Base-by-base conservation (phyloP, 2,113 vertebrate species). In the Cervus canadensis region DNA sequence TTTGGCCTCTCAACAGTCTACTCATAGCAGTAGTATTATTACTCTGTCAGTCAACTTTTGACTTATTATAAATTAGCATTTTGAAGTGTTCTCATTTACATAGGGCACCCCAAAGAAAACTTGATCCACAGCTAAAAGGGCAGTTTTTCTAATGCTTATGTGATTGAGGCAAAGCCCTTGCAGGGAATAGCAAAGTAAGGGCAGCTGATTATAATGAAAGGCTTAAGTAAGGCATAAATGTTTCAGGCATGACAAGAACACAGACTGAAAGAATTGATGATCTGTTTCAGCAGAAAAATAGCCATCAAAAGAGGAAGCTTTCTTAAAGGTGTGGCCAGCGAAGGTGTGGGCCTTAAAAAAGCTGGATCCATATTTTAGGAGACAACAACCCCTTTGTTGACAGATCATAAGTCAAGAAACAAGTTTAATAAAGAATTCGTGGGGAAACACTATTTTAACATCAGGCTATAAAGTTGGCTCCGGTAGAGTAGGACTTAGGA, bases 11-110 rank as follows among this genome's bases (percentile, higher is more conserved):
- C 74, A n/a, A 85, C 13, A 57, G 48, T 94, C 82, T 43, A 89
- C 86, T 94, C 36, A 28, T 7, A 85, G 59, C n/a, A 45, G 36
- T 87, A 43, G 9, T 94, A n/a, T 59, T 89, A 97, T 94, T 95
- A 85, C n/a, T 94, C 89, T 96, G 85, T 88, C 96, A 89, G 43
- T 95, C 85, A 95, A 59, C 56, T 96, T 89, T 91, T 59, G 87
- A 19, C 60, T 97, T 43, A 84, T 95, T 94, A 95, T 52, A 91
- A 90, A 97, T 96, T 82, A 97, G 93, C 95, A 95, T 96, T 94
- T 93, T 94, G 64, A 96, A 98, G 95, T 97, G 91, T 95, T 94
- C 96, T 97, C 85, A 98, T 97, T 98, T 97, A 52, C 94, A 97
- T 91, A 97, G 81, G 94, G 95, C 91, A 96, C 93, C 94, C 95